Percentiles rank a stretch among this genome's conserved stretches.
phyloP scores from a whole-genome alignment of 2,888 invertebrate genomes.

The Himalopsyche kuldschensis region DNA sequence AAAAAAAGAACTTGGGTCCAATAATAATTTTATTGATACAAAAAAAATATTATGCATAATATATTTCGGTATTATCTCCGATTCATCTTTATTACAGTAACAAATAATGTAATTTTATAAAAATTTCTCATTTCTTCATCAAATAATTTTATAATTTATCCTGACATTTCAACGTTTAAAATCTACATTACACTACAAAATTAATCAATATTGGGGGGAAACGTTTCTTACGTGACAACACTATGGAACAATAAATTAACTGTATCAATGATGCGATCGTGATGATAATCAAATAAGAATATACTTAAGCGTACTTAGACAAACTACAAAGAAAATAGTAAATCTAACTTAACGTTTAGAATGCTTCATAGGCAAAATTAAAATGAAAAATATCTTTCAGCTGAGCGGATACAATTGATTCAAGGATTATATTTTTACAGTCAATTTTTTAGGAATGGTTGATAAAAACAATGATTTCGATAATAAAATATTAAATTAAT shows the following conservation, averaged over 20 bases:
- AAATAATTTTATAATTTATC: not conserved
- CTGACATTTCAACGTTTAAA: not conserved
- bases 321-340: not conserved
- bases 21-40: slow-evolving; percentile 22
- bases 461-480: not conserved
- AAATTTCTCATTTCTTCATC: not conserved
- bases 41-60: slow-evolving; percentile 16
- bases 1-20: not conserved
- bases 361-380: not conserved
- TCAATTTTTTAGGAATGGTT: not conserved
- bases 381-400: not conserved
- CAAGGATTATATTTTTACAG: not conserved
- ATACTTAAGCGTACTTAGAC: not conserved
- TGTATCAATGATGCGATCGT: not conserved
- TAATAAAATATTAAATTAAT: not conserved
- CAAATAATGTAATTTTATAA: not conserved
- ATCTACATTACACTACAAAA: not conserved
- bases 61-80: not conserved
- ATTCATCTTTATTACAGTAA: not conserved
- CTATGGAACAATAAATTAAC: not conserved
- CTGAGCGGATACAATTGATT: not conserved
- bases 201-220: not conserved
- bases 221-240: not conserved
- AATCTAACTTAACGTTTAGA: not conserved
- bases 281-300: not conserved